Base-by-base conservation (phyloP, 2,113 vertebrate genomes). In the Cinclus mexicanus region DNA sequence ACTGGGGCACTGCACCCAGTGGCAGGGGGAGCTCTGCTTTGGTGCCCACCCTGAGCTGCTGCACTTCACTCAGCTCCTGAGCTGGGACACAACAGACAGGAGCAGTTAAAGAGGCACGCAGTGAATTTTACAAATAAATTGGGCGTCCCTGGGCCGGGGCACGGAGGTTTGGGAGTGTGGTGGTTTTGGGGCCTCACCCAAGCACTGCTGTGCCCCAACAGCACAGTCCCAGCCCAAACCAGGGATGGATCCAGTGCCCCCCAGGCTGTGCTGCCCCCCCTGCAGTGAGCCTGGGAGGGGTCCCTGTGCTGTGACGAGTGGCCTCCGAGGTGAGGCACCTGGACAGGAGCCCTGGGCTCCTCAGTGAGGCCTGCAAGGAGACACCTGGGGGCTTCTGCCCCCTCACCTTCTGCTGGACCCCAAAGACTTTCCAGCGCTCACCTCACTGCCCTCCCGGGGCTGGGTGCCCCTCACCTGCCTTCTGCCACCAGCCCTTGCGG, bases 401-500 rank as follows among this genome's bases (percentile, higher is more conserved):
- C 29, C 26, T 19, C 42, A 4, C 5, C 18, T 4, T 4, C 4
- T 28, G 53, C 49, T 49, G 39, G 21, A 14, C 31, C 39, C 57
- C 11, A 9, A 8, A 0, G 42, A 14, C 15, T 16, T 37, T 26
- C 2, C 86, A 65, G 39, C 9, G 12, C 75, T 49, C 67, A 25
- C 47, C 64, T 52, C 24, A 11, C 39, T 86, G 82, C 7, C 39
- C 59, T 35, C 46, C 39, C 35, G 37, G 24, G 4, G 14, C 52
- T 55, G 74, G 37, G 21, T 3, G 39, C 28, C 53, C 52, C 72
- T 16, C 25, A 14, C 29, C 24, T 31, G 68, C 79, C 52, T 18
- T 80, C 84, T 72, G 79, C 93, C 24, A 49, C 86, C 60, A 96
- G 89, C 55, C 93, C 76, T 53, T 31, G 87, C 3, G 13, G 95